phyloP scores from a whole-genome alignment of 35 echinoderm and acorn worm species.

The Stichopus chloronotus region DNA sequence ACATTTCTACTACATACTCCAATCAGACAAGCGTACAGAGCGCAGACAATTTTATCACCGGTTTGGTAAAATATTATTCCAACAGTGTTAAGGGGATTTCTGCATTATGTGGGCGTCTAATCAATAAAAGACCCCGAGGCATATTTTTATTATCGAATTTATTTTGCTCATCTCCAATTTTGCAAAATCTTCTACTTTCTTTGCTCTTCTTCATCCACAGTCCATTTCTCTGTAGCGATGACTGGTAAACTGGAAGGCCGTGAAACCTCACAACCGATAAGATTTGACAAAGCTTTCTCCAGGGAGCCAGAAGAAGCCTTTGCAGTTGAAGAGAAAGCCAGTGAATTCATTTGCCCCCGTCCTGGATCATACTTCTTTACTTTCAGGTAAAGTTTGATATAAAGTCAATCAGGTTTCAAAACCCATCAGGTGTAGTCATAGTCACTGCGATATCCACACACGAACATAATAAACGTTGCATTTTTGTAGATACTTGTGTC shows the following conservation, averaged over 20 bases:
- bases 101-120: not conserved
- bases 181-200: not conserved
- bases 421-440: no score
- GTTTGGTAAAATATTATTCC: constrained; percentile 1
- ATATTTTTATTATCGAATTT: not conserved
- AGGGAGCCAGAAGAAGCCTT: constrained; percentile 49
- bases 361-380: constrained; percentile 54
- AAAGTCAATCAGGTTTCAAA: no score
- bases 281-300: constrained; percentile 52
- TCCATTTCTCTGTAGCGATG: constrained; percentile 55
- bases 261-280: constrained; percentile 50
- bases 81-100: not conserved
- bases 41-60: not conserved
- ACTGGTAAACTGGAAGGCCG: constrained; percentile 59
- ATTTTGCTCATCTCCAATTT: not conserved
- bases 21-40: not conserved
- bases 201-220: constrained; percentile 5
- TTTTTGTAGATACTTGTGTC: no score
- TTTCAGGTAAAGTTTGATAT: constrained; percentile 28
- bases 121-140: not conserved
- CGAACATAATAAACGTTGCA: no score
- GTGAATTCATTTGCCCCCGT: constrained; percentile 55
- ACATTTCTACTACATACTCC: not conserved
- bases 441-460: no score
- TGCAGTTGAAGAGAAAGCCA: constrained; percentile 48